These are phyloP conservation scores for Phyto melanocephala DNA, from an alignment of 2,888 invertebrate species.

Conservation along the genomic window DNA sequence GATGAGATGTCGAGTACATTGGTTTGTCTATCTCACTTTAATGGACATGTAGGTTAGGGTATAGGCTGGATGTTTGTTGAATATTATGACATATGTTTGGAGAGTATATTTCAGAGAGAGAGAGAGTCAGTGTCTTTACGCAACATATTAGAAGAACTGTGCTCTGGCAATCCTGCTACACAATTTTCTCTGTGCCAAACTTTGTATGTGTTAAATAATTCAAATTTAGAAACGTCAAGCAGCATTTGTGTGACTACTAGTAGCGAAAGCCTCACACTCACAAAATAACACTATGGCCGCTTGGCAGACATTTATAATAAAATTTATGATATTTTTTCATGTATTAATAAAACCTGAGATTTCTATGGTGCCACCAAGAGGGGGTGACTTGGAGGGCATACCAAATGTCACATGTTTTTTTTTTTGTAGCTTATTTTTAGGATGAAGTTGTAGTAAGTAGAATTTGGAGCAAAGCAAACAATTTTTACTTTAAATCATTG, in stretches of 20 bases:
- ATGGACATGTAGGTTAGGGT: too few species aligned
- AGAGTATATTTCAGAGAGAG: too few species aligned
- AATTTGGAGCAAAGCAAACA: constrained; percentile 16
- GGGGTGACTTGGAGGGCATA: neutral
- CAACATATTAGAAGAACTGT: too few species aligned
- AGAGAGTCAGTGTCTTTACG: too few species aligned
- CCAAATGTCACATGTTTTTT: constrained; percentile 34
- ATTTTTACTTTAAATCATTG: constrained; percentile 40
- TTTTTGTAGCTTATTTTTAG: constrained; percentile 10
- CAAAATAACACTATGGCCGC: constrained; percentile 14
- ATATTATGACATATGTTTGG: too few species aligned
- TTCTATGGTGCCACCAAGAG: constrained; percentile 15
- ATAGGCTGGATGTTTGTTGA: too few species aligned
- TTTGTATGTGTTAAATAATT: constrained; percentile 55
- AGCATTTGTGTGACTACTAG: constrained; percentile 48
- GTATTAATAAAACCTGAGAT: constrained; percentile 53
- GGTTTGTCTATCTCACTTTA: too few species aligned
- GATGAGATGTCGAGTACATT: too few species aligned
- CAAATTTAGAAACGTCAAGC: constrained; percentile 60
- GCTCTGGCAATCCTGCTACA: neutral
- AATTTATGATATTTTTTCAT: constrained; percentile 55
- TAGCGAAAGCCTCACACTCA: neutral
- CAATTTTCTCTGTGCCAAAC: constrained; percentile 31
- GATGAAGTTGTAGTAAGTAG: neutral
- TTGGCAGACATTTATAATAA: constrained; percentile 59